Percentiles rank a stretch among this genome's conserved stretches.
Evolutionary conservation across 2,888 invertebrate species (phyloP).

Genomic region (Conomelus anceps): DNA sequence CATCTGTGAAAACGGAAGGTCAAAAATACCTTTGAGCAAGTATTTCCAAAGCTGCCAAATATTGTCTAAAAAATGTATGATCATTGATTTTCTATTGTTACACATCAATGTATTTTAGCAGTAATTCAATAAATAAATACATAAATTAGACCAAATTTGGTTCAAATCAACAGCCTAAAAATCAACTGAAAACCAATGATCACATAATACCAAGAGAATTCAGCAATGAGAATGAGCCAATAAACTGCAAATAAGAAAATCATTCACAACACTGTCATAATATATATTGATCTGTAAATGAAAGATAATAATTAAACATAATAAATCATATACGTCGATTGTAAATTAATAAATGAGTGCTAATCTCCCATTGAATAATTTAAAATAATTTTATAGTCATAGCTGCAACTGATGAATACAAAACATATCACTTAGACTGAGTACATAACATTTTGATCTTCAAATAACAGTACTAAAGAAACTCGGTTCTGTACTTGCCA

Average conservation of each 20-base stretch:
- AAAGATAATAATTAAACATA: neutral
- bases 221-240: neutral
- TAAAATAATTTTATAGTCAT: neutral
- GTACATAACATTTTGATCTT: neutral
- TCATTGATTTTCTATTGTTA: neutral
- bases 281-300: neutral
- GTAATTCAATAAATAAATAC: neutral
- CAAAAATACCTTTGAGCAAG: constrained; percentile 42
- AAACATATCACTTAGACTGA: neutral
- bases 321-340: too few relatives aligned
- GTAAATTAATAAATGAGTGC: too few relatives aligned
- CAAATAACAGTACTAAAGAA: neutral
- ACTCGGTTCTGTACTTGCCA: neutral
- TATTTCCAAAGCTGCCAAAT: neutral
- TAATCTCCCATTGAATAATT: too few relatives aligned
- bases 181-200: neutral
- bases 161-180: neutral
- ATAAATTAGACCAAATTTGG: neutral
- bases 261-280: neutral
- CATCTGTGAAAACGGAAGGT: constrained; percentile 37
- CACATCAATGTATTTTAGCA: neutral
- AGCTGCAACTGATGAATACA: neutral
- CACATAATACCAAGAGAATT: neutral
- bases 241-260: neutral
- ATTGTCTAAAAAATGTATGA: neutral